Conservation (phyloP, 2,113 vertebrate species). For the Dipodomys merriami region DNA sequence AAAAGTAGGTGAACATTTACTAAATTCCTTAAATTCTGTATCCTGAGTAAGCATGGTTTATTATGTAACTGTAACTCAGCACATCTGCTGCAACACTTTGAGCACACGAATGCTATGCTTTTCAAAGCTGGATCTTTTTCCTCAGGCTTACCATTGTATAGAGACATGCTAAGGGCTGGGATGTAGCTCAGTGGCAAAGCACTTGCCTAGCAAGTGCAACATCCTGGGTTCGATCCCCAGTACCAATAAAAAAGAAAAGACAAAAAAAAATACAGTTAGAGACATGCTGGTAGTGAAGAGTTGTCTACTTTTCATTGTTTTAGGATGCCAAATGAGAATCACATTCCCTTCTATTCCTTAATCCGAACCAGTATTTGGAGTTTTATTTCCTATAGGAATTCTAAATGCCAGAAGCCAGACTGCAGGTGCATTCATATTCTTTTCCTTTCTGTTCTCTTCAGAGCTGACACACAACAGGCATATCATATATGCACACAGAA, state of each 20-base stretch:
- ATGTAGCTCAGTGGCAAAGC: too few species aligned
- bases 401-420: neutral
- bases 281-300: too few species aligned
- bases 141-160: neutral
- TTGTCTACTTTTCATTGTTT: neutral
- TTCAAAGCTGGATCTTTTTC: neutral
- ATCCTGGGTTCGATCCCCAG: too few species aligned
- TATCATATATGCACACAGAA: neutral
- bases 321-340: neutral
- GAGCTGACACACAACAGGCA: neutral
- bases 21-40: neutral
- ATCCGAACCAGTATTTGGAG: neutral
- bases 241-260: too few species aligned
- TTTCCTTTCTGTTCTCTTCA: neutral
- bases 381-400: neutral
- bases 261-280: too few species aligned
- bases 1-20: neutral
- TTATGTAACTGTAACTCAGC: neutral
- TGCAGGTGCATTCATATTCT: neutral
- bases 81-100: neutral
- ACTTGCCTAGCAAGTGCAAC: too few species aligned
- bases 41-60: neutral
- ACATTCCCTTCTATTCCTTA: neutral
- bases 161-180: too few species aligned
- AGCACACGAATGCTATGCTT: neutral